Base-by-base conservation (phyloP, 2,888 invertebrate species). In the Orchesellides sinensis region DNA sequence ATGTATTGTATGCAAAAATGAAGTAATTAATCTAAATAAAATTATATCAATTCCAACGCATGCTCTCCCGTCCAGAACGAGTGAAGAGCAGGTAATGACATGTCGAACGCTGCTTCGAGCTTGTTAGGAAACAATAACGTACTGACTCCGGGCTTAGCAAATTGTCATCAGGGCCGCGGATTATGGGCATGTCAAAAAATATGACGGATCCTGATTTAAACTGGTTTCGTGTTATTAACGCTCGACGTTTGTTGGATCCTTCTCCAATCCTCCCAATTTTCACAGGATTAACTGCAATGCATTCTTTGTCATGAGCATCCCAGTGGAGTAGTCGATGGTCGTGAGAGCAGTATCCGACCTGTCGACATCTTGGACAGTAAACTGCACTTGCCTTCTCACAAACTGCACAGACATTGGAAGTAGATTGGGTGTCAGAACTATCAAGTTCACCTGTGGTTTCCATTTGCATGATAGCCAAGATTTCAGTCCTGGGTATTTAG, bases 141-240 rank as follows among this genome's bases (percentile, higher is more conserved):
- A 82, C 52, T 10, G 81, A 74, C 63, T 82, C 81, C 17, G 81
- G 81, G 29, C 81, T 82, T 19, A 82, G 40, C 17, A 82, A 47
- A 47, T 75, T 82, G 74, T 82, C 81, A 65, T 82, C 81, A 4
- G 81, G 81, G 8, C 81, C 81, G 14, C 81, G 74, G 8, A 82
- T 74, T 25, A 82, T 69, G 6, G 81, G 81, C 4, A 63, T 63
- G 19, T 82, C 81, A 49, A 82, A 61, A 45, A 82, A 82, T 69
- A 82, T 52, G 2, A 74, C 61, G 3, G 81, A 68, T n/a, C 74
- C 74, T 1, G 81, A 61, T 32, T 82, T 82, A 23, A 82, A 82
- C 3, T 74, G 29, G 47, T 74, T 82, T 17, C 81, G 47, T 29
- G 68, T 29, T 2, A 75, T 63, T 8, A 82, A 19, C 14, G 69